Conservation (phyloP, 2,797 vertebrate species). For the Neosilurus mollespiculum region DNA sequence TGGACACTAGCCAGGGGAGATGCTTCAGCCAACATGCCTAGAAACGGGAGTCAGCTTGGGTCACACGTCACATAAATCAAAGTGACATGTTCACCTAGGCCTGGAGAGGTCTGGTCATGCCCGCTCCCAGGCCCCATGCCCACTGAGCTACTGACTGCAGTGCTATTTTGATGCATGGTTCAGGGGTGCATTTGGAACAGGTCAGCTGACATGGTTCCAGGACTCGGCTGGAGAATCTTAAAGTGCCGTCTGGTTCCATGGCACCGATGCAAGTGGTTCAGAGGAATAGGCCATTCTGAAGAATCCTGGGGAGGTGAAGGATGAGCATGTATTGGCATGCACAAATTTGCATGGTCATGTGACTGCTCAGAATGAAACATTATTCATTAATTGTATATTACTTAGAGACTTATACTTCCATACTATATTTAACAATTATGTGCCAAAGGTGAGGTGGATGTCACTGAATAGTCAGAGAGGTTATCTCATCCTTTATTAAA, state of each 20-base stretch:
- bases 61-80: slow-evolving; percentile 71
- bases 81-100: slow-evolving; percentile 75
- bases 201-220: slow-evolving; percentile 65
- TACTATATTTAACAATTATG: too few species aligned
- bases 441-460: too few species aligned
- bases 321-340: slow-evolving; percentile 37
- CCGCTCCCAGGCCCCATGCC: slow-evolving; percentile 43
- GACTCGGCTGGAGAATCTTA: slow-evolving; percentile 64
- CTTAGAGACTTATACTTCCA: too few species aligned
- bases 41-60: slow-evolving; percentile 63
- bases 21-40: slow-evolving; percentile 51
- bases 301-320: slow-evolving; percentile 31
- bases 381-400: not conserved
- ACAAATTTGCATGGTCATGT: not conserved
- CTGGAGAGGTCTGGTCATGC: slow-evolving; percentile 59
- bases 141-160: slow-evolving; percentile 54
- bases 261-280: slow-evolving; percentile 58
- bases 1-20: slow-evolving; percentile 66
- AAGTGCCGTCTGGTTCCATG: slow-evolving; percentile 70
- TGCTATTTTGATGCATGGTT: slow-evolving; percentile 59
- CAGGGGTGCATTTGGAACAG: slow-evolving; percentile 68
- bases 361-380: not conserved
- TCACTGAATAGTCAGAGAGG: too few species aligned
- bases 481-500: too few species aligned
- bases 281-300: slow-evolving; percentile 23